Base-by-base conservation (phyloP, 2,113 vertebrate species). In the Porphyrio hochstetteri region DNA sequence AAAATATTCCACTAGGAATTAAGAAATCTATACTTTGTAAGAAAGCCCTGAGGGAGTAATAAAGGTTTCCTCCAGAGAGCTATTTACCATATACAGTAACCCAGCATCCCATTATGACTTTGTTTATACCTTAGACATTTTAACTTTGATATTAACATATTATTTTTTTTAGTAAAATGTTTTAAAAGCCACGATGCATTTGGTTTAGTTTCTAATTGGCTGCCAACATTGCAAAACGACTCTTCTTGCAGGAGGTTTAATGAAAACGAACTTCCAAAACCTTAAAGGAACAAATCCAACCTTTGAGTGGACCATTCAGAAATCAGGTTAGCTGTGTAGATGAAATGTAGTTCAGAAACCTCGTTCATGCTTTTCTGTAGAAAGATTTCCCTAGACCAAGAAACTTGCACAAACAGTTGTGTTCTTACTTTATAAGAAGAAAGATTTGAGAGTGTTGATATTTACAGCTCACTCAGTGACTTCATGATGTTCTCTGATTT, bases 1-100 rank as follows among this genome's bases (percentile, higher is more conserved):
- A 98, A 98, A 98, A 98, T 98, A 98, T 98, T 97, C 98, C 79
- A 38, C 69, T 90, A 95, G 97, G 98, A 98, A 98, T 98, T 98
- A 97, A 98, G 97, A 97, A 98, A 98, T 98, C 97, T 96, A 97
- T 98, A 97, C 77, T 98, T 95, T 86, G 74, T 95, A 88, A 95
- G 96, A 97, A 98, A 97, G 97, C 97, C 97, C 97, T 93, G 90
- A 96, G 98, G 97, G 97, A 96, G 72, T 88, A 97, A 97, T 97
- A 97, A 97, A 97, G 96, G 94, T 97, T 97, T 97, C 95, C 96
- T 98, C 96, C 71, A 88, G 97, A 97, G 96, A 97, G 92, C 97
- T 97, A 71, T 96, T 98, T 98, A 96, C 97, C 96, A 94, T 96
- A 63, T 96, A 85, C 93, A 91, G 97, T 93, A 97, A 92, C 92